These are phyloP conservation scores for Harpalus rubripes DNA, from an alignment of 2,888 invertebrate genomes.

Conservation along the genomic window DNA sequence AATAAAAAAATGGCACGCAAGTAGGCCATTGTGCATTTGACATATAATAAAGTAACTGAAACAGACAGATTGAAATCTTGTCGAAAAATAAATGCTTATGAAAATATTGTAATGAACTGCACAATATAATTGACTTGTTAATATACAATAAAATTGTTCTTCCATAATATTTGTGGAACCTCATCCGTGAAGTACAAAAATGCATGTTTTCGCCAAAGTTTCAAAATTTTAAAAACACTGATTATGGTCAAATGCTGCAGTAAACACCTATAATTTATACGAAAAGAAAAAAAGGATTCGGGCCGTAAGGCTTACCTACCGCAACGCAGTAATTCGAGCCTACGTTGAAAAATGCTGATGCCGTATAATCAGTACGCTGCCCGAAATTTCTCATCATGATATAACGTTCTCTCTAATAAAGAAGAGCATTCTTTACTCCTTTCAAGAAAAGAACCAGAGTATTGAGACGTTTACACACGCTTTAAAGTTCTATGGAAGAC, in stretches of 20 bases:
- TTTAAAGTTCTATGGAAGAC: neutral
- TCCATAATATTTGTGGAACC: constrained; percentile 16
- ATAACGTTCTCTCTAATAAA: constrained; percentile 36
- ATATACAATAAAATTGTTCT: constrained; percentile 8
- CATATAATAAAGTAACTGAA: too few species aligned
- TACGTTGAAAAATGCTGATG: constrained; percentile 52
- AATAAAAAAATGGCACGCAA: too few species aligned
- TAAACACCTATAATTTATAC: constrained; percentile 50
- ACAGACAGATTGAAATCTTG: too few species aligned
- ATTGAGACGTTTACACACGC: constrained; percentile 31
- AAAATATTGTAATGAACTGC: neutral
- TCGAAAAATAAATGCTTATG: neutral
- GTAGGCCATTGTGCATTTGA: too few species aligned
- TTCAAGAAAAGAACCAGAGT: constrained; percentile 20
- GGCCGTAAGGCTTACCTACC: constrained; percentile 32
- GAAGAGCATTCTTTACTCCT: constrained; percentile 44
- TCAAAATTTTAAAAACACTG: constrained; percentile 11
- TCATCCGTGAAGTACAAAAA: constrained; percentile 17
- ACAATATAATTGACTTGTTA: constrained; percentile 15
- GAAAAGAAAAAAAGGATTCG: constrained; percentile 31
- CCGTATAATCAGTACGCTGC: constrained; percentile 27
- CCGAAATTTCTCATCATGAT: constrained; percentile 50
- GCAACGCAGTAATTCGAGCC: constrained; percentile 41
- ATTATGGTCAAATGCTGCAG: constrained; percentile 25
- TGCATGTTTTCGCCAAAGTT: constrained; percentile 21